phyloP scores from a whole-genome alignment of 2,797 vertebrate genomes.

The Pyrocephalus nanus region DNA sequence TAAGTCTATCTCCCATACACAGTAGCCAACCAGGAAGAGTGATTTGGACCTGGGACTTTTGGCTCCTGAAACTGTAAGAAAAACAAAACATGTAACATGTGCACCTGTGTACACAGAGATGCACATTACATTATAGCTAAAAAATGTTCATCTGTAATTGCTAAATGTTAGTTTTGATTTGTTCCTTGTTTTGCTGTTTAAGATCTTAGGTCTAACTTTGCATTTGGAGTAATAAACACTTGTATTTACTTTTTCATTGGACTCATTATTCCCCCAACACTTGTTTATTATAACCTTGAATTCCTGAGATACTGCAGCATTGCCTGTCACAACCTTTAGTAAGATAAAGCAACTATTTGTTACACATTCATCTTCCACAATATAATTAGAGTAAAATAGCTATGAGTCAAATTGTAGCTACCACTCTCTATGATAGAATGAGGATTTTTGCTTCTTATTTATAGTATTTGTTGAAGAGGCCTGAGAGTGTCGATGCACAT shows the following conservation, averaged over 20 bases:
- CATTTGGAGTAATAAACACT: not conserved
- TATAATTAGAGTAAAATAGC: not conserved
- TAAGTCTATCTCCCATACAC: not conserved
- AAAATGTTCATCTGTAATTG: not conserved
- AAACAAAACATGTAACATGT: not conserved
- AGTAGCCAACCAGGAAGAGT: not conserved
- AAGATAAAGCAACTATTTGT: not conserved
- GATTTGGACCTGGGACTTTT: not conserved
- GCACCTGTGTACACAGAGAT: not conserved
- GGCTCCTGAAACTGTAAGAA: not conserved
- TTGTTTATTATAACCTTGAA: not conserved
- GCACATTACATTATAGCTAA: not conserved
- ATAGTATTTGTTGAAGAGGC: not conserved
- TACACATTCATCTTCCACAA: not conserved
- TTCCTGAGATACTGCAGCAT: conserved; percentile 17
- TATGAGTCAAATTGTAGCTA: not conserved
- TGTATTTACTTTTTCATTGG: not conserved
- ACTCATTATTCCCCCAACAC: not conserved
- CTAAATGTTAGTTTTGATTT: not conserved
- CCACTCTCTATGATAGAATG: not conserved
- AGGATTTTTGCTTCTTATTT: not conserved
- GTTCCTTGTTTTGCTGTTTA: not conserved
- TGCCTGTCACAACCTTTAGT: not conserved
- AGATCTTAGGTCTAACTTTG: not conserved
- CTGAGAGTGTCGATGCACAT: not conserved